Base-by-base conservation (phyloP, 2,797 vertebrate genomes). In the Lepilemur ruficaudatus region DNA sequence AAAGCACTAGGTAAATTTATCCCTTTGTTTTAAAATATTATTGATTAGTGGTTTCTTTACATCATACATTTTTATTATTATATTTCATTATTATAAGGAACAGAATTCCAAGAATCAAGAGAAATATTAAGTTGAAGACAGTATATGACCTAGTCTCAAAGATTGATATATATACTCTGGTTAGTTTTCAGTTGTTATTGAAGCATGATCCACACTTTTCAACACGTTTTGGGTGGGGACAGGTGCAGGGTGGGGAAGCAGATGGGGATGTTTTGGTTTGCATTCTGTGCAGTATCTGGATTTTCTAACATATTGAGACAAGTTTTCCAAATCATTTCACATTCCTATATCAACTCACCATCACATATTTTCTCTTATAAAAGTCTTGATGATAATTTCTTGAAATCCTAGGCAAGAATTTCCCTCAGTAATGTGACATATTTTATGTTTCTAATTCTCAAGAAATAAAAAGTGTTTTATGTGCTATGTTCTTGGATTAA, bases 21-120 rank as follows among this genome's bases (percentile, higher is more conserved):
- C 87, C 91, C 69, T 97, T 88, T 15, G n/a, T 95, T 96, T 98
- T 95, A 50, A 70, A 93, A 93, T 89, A 91, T 78, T 87, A 89
- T 95, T 98, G 91, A 94, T 97, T 82, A 91, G 57, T 87, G 15
- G 38, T 87, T 95, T 95, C 97, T 98, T 98, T 98, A 95, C 59
- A 95, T 91, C 86, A 2, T 93, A 95, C 91, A 97, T 84, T 83
- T 94, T 79, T 50, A 38, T 28, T 35, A 35, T 65, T 18, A 38
- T 55, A 86, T 81, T 92, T 94, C 30, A 92, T 92, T 98, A 95
- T 96, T 95, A 65, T 65, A 94, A 98, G 90, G 93, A 50, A 67
- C 57, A 93, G 28, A 75, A 84, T 91, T 91, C 92, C 41, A 91
- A 75, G 76, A 97, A 97, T 93, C 81, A 97, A 97, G 94, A 87